Conservation (phyloP, 2,113 vertebrate genomes). For the Psephotus haematonotus region DNA sequence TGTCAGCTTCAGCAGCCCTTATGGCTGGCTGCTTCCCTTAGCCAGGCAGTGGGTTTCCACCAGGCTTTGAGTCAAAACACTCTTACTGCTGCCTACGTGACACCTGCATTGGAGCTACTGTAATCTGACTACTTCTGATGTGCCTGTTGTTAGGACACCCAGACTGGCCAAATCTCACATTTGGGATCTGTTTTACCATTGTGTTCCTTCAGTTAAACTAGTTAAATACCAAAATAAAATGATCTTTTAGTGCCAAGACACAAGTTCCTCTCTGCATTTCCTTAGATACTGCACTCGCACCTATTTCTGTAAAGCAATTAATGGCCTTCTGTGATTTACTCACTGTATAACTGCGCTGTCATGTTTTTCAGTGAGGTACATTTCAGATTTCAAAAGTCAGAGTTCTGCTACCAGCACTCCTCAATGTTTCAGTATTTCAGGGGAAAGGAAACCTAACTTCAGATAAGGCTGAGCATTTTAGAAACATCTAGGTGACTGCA, state of each 20-base stretch:
- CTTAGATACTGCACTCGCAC: background rate
- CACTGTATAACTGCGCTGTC: background rate
- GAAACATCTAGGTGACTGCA: background rate
- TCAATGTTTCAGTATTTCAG: background rate
- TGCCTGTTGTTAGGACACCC: background rate
- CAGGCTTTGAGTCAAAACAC: background rate
- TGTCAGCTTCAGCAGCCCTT: background rate
- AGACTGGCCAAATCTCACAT: background rate
- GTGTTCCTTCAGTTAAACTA: background rate
- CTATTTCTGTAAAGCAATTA: background rate
- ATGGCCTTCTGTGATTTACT: background rate
- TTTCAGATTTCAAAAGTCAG: background rate
- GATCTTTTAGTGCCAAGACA: background rate
- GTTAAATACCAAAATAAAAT: background rate
- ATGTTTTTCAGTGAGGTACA: background rate
- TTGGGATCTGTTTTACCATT: background rate
- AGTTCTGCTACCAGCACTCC: background rate
- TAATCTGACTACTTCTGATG: background rate
- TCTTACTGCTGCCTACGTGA: background rate
- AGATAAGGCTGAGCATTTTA: background rate
- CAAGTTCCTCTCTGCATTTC: background rate
- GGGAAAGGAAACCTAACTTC: background rate
- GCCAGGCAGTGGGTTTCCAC: background rate
- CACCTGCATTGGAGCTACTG: background rate
- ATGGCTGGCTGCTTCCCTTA: background rate